Percentiles rank a stretch among this genome's conserved stretches.
phyloP scores from a whole-genome alignment of 2,888 invertebrate species.

The Willowsia nigromaculata region DNA sequence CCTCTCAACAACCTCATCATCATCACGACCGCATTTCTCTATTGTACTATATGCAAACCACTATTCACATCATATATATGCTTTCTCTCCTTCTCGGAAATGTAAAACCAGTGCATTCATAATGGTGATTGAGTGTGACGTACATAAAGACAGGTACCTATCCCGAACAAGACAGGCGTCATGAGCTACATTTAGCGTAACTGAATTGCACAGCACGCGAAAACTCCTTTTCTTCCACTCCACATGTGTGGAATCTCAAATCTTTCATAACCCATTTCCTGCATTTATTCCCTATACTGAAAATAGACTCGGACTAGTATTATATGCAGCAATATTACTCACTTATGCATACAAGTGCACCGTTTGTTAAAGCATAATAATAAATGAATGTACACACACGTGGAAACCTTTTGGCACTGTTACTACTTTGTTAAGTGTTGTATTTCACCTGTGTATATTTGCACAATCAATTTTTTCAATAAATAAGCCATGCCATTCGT shows the following conservation, averaged over 20 bases:
- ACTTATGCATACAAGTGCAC: neutral
- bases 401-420: neutral
- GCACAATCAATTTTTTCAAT: too few relatives aligned
- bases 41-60: neutral
- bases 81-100: neutral
- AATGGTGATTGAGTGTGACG: conserved; percentile 3
- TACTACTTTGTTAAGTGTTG: neutral
- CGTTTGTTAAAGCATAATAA: neutral
- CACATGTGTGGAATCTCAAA: neutral
- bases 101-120: neutral
- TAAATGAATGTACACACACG: neutral
- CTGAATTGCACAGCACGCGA: neutral
- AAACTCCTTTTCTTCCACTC: neutral
- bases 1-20: neutral
- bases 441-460: too few relatives aligned
- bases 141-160: neutral
- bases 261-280: conserved; percentile 32
- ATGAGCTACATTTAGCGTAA: neutral
- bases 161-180: neutral
- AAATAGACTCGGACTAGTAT: neutral
- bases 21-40: neutral
- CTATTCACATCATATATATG: neutral
- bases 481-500: too few relatives aligned
- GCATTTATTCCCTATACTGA: neutral
- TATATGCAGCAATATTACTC: neutral